These are phyloP conservation scores for Salmo trutta DNA, from an alignment of 2,797 vertebrate genomes.

Conservation along the genomic window DNA sequence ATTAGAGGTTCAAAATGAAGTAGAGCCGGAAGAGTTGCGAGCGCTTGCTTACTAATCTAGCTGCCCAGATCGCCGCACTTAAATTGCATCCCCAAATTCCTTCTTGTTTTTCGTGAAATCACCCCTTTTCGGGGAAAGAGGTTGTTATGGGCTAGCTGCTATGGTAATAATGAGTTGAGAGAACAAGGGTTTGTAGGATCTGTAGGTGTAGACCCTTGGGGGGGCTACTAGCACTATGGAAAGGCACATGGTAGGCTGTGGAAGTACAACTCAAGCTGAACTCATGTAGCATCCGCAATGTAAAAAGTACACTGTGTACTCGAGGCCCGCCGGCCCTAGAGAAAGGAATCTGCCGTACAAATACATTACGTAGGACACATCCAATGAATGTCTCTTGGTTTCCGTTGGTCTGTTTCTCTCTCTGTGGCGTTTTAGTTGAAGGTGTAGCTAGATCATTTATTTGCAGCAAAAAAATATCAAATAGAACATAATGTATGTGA, in stretches of 20 bases:
- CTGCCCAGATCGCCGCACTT: constrained; percentile 25
- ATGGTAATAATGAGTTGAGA: constrained; percentile 48
- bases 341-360: constrained; percentile 5
- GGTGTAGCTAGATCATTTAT: not conserved
- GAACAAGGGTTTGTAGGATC: constrained; percentile 8
- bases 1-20: not conserved
- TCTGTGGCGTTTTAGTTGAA: not conserved
- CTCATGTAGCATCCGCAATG: constrained; percentile 23
- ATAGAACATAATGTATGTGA: not conserved
- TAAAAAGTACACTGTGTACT: constrained; percentile 26
- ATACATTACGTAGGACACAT: constrained; percentile 28
- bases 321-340: constrained; percentile 30
- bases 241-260: constrained; percentile 36
- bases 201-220: not conserved
- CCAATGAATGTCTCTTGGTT: constrained; percentile 1
- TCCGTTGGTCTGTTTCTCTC: not conserved
- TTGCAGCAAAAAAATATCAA: not conserved
- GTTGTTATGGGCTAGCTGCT: constrained; percentile 33
- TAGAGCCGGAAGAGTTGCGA: constrained; percentile 1
- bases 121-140: constrained; percentile 29
- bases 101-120: constrained; percentile 27
- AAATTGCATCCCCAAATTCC: not conserved
- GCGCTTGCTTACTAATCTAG: constrained; percentile 13
- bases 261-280: constrained; percentile 21
- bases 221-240: constrained; percentile 46